A percentile compares a stretch with the other conserved stretches of the same genome.
These are phyloP conservation scores for Xenops minutus DNA, from an alignment of 2,797 vertebrate genomes.

Conservation along the genomic window DNA sequence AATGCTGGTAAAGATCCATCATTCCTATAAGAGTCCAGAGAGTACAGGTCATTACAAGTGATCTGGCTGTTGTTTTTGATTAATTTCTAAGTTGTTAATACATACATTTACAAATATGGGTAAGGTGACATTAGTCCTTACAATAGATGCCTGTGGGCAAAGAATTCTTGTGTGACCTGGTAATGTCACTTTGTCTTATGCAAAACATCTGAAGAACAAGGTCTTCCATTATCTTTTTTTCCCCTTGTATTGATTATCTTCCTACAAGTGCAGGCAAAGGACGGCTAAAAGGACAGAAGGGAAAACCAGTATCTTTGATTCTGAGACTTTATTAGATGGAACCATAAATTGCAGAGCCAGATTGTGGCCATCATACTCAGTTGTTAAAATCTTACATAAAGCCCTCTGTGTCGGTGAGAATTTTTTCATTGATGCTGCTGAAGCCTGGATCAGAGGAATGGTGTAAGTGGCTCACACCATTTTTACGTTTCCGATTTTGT, in stretches of 20 bases:
- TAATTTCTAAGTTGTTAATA: not conserved
- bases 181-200: not conserved
- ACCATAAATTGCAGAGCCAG: rapidly evolving
- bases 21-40: not conserved
- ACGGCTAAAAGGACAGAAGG: not conserved
- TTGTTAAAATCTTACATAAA: not conserved
- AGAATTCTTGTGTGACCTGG: not conserved
- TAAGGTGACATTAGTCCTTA: not conserved
- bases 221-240: not conserved
- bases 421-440: not conserved
- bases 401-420: not conserved
- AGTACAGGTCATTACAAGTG: not conserved
- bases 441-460: not conserved
- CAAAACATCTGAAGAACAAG: not conserved
- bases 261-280: not conserved
- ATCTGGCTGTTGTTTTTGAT: not conserved
- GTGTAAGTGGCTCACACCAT: not conserved
- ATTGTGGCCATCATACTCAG: not conserved
- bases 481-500: not conserved
- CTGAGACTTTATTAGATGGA: not conserved
- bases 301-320: not conserved
- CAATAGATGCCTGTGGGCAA: rapidly evolving
- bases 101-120: not conserved
- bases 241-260: not conserved
- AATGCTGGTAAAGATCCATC: not conserved